phyloP scores from a whole-genome alignment of 2,888 invertebrate genomes.

The Anaspis maculata region DNA sequence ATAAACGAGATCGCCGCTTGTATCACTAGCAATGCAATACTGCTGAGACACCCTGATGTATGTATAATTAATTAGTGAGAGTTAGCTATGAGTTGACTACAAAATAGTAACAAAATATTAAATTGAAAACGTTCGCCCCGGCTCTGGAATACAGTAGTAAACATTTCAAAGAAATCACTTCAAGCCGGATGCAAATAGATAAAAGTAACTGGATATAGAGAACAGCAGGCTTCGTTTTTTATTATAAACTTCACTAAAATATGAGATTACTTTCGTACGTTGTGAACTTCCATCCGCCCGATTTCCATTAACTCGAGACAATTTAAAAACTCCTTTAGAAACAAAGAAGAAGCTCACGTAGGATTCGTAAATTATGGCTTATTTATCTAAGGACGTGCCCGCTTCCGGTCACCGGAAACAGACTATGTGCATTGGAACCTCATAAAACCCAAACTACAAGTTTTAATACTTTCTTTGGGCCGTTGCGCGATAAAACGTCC shows the following conservation, averaged over 20 bases:
- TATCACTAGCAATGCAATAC: no score
- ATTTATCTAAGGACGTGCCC: conserved; percentile 20
- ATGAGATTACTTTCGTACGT: conserved; percentile 5
- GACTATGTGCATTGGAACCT: conserved; percentile 15
- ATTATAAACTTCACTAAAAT: conserved; percentile 12
- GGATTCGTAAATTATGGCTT: conserved; percentile 18
- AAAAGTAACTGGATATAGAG: background rate
- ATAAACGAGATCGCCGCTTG: no score
- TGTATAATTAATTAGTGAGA: no score
- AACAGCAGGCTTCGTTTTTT: conserved; percentile 1
- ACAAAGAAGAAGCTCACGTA: conserved; percentile 18
- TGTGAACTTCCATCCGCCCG: conserved; percentile 9
- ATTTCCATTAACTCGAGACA: conserved; percentile 17
- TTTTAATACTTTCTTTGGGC: no score
- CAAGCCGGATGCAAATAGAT: background rate
- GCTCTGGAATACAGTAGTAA: no score
- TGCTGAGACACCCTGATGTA: no score
- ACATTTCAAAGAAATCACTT: no score
- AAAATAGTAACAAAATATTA: no score
- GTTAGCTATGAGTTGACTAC: no score
- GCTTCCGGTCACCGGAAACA: conserved; percentile 12
- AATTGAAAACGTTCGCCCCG: no score
- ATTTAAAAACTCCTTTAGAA: conserved; percentile 16
- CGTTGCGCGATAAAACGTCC: no score
- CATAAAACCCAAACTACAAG: conserved; percentile 15